Conservation (phyloP, 1,140 invertebrate genomes). For the Sarcophaga peregrina region DNA sequence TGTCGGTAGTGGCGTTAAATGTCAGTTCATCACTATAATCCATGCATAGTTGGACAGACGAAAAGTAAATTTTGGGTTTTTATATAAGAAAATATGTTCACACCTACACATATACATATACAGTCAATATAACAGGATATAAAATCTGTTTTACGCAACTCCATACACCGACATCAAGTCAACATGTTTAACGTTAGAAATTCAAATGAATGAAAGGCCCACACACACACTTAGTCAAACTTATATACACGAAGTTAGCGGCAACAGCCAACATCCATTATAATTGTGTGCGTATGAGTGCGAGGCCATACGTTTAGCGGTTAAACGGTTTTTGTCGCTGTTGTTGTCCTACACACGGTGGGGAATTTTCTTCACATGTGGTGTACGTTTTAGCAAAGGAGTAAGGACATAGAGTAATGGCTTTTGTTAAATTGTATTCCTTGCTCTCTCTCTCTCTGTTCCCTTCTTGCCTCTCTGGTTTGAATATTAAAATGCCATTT, state of each 20-base stretch:
- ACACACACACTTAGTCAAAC: neutral
- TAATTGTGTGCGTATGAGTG: neutral
- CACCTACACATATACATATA: neutral
- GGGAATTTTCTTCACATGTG: neutral
- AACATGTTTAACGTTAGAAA: neutral
- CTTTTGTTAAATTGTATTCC: neutral
- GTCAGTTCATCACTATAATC: conserved; percentile 26
- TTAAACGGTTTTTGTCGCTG: neutral
- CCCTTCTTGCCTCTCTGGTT: no score
- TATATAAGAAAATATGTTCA: conserved; percentile 3
- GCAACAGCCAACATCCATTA: neutral
- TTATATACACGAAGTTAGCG: no score
- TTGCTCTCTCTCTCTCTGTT: no score
- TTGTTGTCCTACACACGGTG: neutral
- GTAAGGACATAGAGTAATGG: neutral
- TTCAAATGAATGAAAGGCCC: neutral
- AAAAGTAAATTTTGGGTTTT: conserved; percentile 6
- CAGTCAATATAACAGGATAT: no score
- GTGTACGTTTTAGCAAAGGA: neutral
- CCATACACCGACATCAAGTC: no score
- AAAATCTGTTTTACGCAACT: no score
- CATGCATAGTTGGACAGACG: neutral
- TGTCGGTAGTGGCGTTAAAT: neutral
- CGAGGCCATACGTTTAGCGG: neutral
- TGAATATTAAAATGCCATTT: no score